A percentile compares a stretch with the other conserved stretches of the same genome.
Evolutionary conservation across 2,113 vertebrate species (phyloP).

Genomic region (Myotis davidii): DNA sequence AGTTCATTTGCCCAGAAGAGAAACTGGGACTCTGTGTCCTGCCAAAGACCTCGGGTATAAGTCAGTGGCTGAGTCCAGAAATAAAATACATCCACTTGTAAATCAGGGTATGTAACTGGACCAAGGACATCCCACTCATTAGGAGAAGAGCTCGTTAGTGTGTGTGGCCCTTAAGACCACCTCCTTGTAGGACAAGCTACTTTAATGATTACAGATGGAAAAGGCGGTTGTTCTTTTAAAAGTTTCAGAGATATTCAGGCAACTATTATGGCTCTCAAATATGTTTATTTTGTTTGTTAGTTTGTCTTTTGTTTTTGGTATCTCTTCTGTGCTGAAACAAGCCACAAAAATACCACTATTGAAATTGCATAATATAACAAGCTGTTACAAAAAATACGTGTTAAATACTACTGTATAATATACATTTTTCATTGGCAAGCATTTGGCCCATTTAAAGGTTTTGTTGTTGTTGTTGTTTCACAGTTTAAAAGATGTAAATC

Average conservation of each 20-base stretch:
- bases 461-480: neutral
- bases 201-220: neutral
- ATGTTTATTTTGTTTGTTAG: neutral
- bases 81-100: neutral
- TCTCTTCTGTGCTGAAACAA: conserved; percentile 11
- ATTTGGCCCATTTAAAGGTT: conserved; percentile 12
- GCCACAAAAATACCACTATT: neutral
- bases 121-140: neutral
- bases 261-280: neutral
- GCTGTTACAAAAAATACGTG: neutral
- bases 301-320: neutral
- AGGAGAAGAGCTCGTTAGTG: neutral
- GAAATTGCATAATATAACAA: neutral
- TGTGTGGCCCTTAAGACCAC: neutral
- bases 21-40: neutral
- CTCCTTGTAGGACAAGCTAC: neutral
- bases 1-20: neutral
- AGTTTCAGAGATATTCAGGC: neutral
- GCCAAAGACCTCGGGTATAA: neutral
- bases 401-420: conserved; percentile 12
- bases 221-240: conserved; percentile 6
- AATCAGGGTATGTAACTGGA: neutral
- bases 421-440: neutral
- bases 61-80: neutral
- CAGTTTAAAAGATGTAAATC: conserved; percentile 45